Conservation (phyloP, 1,140 invertebrate species). For the Drosophila sturtevanti region DNA sequence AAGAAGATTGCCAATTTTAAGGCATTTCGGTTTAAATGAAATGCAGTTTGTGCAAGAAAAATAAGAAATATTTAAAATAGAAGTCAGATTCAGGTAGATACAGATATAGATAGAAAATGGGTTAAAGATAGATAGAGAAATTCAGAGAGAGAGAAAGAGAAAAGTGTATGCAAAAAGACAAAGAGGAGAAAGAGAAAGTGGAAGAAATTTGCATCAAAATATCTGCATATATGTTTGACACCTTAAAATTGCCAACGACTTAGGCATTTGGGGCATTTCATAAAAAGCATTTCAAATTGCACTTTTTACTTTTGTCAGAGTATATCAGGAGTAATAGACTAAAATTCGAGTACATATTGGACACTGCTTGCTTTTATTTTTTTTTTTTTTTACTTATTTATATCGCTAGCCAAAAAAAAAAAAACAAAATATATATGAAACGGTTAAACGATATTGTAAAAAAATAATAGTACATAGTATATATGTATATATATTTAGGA, state of each 20-base stretch:
- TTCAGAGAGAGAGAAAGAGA: neutral
- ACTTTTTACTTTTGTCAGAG: slow-evolving; percentile 77
- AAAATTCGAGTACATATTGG: slow-evolving; percentile 82
- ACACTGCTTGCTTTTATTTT: slow-evolving; percentile 49
- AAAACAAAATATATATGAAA: slow-evolving; percentile 49
- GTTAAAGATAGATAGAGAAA: neutral
- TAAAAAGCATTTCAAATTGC: slow-evolving; percentile 48
- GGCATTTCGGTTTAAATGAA: slow-evolving; percentile 50
- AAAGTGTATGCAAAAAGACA: neutral
- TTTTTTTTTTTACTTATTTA: neutral
- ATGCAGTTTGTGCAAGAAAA: slow-evolving; percentile 27
- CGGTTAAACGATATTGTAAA: slow-evolving; percentile 15
- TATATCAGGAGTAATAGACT: slow-evolving; percentile 83
- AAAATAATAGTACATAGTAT: slow-evolving; percentile 22
- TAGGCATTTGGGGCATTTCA: slow-evolving; percentile 39
- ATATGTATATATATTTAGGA: neutral
- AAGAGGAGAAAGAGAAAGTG: too few relatives aligned
- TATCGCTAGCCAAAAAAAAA: slow-evolving; percentile 68
- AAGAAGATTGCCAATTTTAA: slow-evolving; percentile 77
- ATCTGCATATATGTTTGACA: slow-evolving; percentile 23
- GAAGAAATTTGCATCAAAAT: slow-evolving; percentile 44
- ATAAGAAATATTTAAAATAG: neutral
- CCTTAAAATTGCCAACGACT: slow-evolving; percentile 82
- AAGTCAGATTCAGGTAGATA: neutral
- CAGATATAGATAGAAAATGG: neutral